Evolutionary conservation across 37 sponge, comb jelly and placozoan species (phyloP).

Genomic region (Beroe ovata): DNA sequence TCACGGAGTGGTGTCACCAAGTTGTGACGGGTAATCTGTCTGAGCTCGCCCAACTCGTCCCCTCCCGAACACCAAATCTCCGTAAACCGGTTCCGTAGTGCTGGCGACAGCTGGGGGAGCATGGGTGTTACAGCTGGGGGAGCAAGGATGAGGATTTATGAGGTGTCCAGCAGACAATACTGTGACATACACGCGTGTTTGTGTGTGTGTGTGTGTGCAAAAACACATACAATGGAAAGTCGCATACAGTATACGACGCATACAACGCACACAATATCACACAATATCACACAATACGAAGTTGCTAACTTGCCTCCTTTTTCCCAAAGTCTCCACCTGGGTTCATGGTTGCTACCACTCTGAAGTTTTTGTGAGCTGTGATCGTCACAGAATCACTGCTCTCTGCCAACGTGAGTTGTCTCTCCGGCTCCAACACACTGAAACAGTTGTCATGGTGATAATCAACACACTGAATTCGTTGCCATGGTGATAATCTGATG

Average conservation of each 20-base stretch:
- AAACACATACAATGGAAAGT: no score
- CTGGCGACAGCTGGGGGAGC: slow-evolving; percentile 89
- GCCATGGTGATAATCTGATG: not conserved
- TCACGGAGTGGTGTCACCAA: slow-evolving; percentile 16
- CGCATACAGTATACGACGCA: no score
- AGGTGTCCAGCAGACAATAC: no score
- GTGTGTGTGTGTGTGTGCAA: no score
- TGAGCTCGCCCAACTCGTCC: slow-evolving; percentile 24
- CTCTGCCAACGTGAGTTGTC: slow-evolving; percentile 87
- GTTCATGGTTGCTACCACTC: slow-evolving; percentile 94
- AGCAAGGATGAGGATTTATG: no score
- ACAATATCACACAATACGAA: no score
- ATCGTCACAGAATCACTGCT: slow-evolving; percentile 73
- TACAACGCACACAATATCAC: no score
- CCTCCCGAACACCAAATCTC: slow-evolving; percentile 91
- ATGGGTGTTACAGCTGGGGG: no score
- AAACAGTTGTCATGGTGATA: no score
- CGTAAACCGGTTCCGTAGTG: slow-evolving; percentile 92
- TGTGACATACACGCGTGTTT: no score
- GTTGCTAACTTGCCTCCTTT: slow-evolving; percentile 79
- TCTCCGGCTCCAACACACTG: slow-evolving; percentile 90
- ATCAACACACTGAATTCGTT: no score
- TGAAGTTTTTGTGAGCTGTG: slow-evolving; percentile 77
- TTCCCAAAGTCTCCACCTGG: slow-evolving; percentile 99
- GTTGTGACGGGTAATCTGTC: slow-evolving; percentile 69